Conservation (phyloP, 2,797 vertebrate genomes). For the Florisuga fusca region DNA sequence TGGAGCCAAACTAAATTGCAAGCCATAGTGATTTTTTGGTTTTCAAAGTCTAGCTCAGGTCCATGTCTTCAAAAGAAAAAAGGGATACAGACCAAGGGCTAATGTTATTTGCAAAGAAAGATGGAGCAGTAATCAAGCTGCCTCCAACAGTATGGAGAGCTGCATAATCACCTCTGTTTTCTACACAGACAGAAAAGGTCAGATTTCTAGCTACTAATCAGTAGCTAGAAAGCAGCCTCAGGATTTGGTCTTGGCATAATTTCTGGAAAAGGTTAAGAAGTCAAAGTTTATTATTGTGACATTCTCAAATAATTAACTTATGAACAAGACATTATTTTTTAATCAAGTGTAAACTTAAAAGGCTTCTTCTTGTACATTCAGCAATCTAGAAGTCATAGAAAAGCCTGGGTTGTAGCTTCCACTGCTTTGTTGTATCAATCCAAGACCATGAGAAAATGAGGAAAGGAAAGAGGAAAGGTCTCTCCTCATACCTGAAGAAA, state of each 20-base stretch:
- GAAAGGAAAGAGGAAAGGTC: background rate
- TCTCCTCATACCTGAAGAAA: background rate
- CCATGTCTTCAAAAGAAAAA: background rate
- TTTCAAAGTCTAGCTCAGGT: background rate
- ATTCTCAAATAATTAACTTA: slow-evolving; percentile 63
- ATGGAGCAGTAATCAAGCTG: slow-evolving; percentile 27
- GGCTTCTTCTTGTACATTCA: background rate
- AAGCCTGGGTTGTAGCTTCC: background rate
- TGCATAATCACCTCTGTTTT: background rate
- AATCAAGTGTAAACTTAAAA: slow-evolving; percentile 38
- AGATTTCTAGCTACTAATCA: slow-evolving; percentile 63
- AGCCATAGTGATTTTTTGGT: background rate
- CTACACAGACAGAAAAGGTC: slow-evolving; percentile 54
- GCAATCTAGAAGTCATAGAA: background rate
- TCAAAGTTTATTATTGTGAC: slow-evolving; percentile 65
- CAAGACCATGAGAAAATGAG: background rate
- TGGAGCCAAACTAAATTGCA: background rate
- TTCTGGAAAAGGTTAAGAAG: slow-evolving; percentile 65
- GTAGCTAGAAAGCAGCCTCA: slow-evolving; percentile 52
- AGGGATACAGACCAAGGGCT: background rate
- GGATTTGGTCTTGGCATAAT: slow-evolving; percentile 60
- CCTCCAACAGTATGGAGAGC: slow-evolving; percentile 32
- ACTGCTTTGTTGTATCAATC: background rate
- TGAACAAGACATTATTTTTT: background rate
- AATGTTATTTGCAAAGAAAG: slow-evolving; percentile 17